phyloP scores from a whole-genome alignment of 1,140 invertebrate genomes.

The Drosophila subpulchrella region DNA sequence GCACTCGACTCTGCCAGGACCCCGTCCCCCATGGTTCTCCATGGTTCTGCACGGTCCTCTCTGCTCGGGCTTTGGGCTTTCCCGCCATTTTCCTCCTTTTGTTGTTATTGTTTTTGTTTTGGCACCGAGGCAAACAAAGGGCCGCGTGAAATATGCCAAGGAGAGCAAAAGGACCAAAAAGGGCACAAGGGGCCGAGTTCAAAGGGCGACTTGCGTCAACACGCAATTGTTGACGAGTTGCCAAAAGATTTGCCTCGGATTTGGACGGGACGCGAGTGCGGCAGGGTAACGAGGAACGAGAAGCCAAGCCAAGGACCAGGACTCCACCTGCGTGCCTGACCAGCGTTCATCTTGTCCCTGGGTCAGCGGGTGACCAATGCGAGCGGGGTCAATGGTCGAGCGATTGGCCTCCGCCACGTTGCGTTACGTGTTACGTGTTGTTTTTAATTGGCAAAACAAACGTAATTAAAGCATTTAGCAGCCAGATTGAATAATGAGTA shows the following conservation, averaged over 20 bases:
- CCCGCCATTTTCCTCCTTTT: not conserved
- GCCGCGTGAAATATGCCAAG: constrained; percentile 40
- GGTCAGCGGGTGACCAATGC: constrained; percentile 5
- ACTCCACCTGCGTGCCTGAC: constrained; percentile 67
- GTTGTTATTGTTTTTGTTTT: not conserved
- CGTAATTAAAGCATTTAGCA: constrained; percentile 76
- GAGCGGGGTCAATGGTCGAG: constrained; percentile 57
- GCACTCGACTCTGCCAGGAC: constrained; percentile 3
- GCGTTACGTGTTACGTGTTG: constrained; percentile 48
- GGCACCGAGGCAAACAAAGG: constrained; percentile 18
- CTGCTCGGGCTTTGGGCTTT: constrained; percentile 11
- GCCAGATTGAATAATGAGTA: constrained; percentile 76
- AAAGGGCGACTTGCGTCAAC: constrained; percentile 45
- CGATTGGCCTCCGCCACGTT: constrained; percentile 37
- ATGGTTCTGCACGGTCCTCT: too few species aligned
- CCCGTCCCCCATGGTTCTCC: not conserved
- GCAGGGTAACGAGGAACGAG: too few species aligned
- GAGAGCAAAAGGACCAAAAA: not conserved
- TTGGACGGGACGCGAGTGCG: too few species aligned
- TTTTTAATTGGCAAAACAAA: constrained; percentile 75
- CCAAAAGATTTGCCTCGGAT: constrained; percentile 48
- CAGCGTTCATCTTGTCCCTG: constrained; percentile 46
- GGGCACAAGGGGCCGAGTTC: not conserved
- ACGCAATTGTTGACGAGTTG: constrained; percentile 55
- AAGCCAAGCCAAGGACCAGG: too few species aligned